These are phyloP conservation scores for Synanceia verrucosa DNA, from an alignment of 2,797 vertebrate species.

Conservation along the genomic window DNA sequence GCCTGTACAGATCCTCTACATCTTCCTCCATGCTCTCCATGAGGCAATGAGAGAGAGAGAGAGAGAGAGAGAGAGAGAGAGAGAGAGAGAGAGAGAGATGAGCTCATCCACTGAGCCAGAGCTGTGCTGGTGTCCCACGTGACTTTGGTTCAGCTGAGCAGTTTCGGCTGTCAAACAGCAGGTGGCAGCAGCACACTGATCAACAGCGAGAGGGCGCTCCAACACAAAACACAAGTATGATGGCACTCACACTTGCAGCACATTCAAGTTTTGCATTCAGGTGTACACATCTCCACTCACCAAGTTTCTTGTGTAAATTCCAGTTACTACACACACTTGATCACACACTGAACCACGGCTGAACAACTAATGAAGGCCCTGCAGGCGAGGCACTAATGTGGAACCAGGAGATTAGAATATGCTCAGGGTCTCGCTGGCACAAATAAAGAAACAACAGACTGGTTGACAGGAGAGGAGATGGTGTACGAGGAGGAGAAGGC, in stretches of 20 bases:
- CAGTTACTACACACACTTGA: conserved; percentile 25
- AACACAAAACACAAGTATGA: conserved; percentile 6
- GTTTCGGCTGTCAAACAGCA: conserved; percentile 52
- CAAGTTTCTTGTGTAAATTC: conserved; percentile 41
- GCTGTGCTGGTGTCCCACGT: conserved; percentile 75
- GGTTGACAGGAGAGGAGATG: conserved; percentile 59
- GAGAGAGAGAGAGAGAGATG: conserved; percentile 53
- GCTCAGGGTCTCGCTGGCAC: conserved; percentile 75
- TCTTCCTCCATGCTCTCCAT: conserved; percentile 31
- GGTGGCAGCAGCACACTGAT: conserved; percentile 69
- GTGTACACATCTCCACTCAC: conserved; percentile 41
- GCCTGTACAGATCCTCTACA: conserved; percentile 24
- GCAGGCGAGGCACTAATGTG: conserved; percentile 81
- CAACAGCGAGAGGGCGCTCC: not conserved
- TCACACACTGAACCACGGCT: conserved; percentile 60
- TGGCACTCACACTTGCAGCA: conserved; percentile 21
- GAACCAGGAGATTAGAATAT: conserved; percentile 84
- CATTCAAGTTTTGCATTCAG: conserved; percentile 61
- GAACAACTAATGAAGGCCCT: conserved; percentile 83
- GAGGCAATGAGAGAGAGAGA: conserved; percentile 9
- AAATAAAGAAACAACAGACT: conserved; percentile 78
- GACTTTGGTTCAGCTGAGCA: conserved; percentile 61
- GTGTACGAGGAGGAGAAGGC: conserved; percentile 40
- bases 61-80: not conserved
- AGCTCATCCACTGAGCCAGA: conserved; percentile 69